Conservation (phyloP, 92 coral and sea anemone species). For the Paramuricea clavata region DNA sequence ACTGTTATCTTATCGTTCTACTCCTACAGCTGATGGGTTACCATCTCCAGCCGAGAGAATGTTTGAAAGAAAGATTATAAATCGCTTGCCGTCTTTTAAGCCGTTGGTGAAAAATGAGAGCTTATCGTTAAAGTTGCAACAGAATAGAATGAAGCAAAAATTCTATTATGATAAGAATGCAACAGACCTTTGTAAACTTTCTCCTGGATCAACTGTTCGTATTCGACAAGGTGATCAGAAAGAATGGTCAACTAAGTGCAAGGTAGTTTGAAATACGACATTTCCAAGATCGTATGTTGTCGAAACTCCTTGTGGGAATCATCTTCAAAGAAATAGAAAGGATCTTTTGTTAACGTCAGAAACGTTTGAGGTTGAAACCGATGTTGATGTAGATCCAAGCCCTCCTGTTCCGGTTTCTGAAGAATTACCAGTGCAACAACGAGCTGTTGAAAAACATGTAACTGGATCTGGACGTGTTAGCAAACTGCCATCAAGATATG, state of each 20-base stretch:
- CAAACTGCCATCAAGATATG: neutral
- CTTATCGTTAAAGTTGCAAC: neutral
- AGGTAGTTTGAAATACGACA: neutral
- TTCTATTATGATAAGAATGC: neutral
- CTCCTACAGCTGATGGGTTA: neutral
- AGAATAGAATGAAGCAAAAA: neutral
- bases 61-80: constrained; percentile 4
- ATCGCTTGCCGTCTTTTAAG: neutral
- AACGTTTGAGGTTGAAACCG: neutral
- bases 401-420: neutral
- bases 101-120: neutral
- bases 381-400: neutral
- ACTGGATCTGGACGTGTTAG: constrained; percentile 20
- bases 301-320: neutral
- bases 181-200: neutral
- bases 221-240: constrained; percentile 13
- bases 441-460: neutral
- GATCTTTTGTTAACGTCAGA: constrained; percentile 1
- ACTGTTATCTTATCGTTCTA: neutral
- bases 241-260: constrained; percentile 25
- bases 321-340: constrained; percentile 7
- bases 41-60: constrained; percentile 22
- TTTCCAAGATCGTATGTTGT: constrained; percentile 17
- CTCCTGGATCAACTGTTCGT: constrained; percentile 7
- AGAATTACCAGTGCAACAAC: neutral